Evolutionary conservation across 2,113 vertebrate species (phyloP).

Genomic region (Aramus guarauna): DNA sequence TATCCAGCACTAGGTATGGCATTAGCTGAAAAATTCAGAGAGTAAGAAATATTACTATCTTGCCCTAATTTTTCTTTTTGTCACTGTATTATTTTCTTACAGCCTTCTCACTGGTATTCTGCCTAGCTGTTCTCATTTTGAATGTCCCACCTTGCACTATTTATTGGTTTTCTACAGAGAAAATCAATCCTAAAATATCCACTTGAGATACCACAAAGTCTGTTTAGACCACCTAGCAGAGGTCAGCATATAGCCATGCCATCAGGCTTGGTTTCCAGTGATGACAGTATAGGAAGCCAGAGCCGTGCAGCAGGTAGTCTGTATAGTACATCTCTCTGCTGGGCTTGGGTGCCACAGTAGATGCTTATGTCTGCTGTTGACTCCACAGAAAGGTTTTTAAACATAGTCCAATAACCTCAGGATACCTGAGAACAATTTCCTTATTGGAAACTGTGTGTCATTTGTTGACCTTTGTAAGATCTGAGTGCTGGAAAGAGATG

Average conservation of each 20-base stretch:
- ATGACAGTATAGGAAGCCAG: not conserved
- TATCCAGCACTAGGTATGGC: slow-evolving; percentile 94
- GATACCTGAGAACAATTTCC: not conserved
- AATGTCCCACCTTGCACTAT: not conserved
- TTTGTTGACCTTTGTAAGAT: not conserved
- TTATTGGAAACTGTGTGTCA: not conserved
- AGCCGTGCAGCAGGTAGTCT: not conserved
- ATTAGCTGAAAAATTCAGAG: slow-evolving; percentile 82
- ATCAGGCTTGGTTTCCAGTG: not conserved
- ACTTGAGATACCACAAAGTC: not conserved
- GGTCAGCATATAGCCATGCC: not conserved
- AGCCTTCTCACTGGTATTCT: not conserved
- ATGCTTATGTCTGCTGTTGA: not conserved
- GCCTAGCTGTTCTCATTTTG: not conserved
- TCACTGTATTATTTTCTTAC: not conserved
- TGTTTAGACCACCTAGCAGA: not conserved
- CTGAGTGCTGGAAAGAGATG: not conserved
- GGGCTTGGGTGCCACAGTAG: not conserved
- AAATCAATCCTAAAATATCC: not conserved
- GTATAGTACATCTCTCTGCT: not conserved
- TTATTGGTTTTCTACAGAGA: not conserved
- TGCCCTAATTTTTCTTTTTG: not conserved
- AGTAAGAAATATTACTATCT: not conserved
- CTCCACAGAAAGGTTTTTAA: not conserved
- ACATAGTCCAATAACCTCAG: not conserved